A percentile compares a stretch with the other conserved stretches of the same genome.
Evolutionary conservation across 2,888 invertebrate species (phyloP).

Genomic region (Phragmatobia fuliginosa): DNA sequence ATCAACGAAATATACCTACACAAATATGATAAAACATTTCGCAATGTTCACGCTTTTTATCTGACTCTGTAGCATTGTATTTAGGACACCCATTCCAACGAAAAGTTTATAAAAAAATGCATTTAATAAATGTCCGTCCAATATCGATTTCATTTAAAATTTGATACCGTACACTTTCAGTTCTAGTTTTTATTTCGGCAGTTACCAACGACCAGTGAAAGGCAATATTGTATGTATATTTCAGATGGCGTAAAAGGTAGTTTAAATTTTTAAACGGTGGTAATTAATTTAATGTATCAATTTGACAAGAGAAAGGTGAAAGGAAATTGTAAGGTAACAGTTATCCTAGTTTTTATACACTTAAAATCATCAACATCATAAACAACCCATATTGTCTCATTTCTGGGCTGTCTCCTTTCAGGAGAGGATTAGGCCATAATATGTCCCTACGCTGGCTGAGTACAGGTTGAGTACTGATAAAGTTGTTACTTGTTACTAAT

Average conservation of each 20-base stretch:
- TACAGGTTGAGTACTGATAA: no score
- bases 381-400: no score
- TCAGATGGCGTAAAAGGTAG: constrained; percentile 11
- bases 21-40: background rate
- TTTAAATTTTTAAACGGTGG: constrained; percentile 1
- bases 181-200: constrained; percentile 4
- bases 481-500: no score
- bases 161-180: constrained; percentile 11
- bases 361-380: no score
- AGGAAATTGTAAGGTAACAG: background rate
- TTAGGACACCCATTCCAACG: constrained; percentile 4
- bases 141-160: constrained; percentile 19
- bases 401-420: no score
- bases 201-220: constrained; percentile 13
- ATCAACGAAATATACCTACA: constrained; percentile 3
- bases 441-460: no score
- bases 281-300: constrained; percentile 5
- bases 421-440: no score
- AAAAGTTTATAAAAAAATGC: constrained; percentile 5
- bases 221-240: constrained; percentile 15
- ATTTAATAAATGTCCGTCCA: constrained; percentile 1
- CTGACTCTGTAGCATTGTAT: constrained; percentile 2
- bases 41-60: constrained; percentile 8
- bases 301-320: constrained; percentile 14
- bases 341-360: background rate